phyloP scores from a whole-genome alignment of 2,888 invertebrate genomes.

The Drosophila greeni region DNA sequence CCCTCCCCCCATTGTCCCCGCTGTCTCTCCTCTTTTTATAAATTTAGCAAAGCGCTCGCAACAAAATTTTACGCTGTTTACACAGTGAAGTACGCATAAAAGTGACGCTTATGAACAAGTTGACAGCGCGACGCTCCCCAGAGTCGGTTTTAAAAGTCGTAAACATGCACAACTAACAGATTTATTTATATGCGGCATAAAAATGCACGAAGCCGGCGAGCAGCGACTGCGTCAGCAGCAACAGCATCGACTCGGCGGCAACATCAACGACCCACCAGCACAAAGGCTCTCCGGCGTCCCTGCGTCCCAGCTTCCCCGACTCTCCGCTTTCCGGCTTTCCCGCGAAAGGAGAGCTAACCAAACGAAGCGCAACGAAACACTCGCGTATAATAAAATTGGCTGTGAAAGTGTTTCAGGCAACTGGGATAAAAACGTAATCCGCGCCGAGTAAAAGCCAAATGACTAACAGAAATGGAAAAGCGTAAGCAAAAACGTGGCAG shows the following conservation, averaged over 20 bases:
- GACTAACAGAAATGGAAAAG: constrained; percentile 57
- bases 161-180: constrained; percentile 74
- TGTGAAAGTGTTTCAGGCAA: constrained; percentile 70
- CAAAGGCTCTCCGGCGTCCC: constrained; percentile 28
- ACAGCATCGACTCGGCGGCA: constrained; percentile 8
- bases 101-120: constrained; percentile 67
- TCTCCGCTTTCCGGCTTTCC: not conserved
- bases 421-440: constrained; percentile 70
- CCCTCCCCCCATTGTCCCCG: not conserved
- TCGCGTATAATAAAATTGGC: constrained; percentile 69
- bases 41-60: constrained; percentile 46
- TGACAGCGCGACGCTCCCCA: constrained; percentile 46
- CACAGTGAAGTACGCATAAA: constrained; percentile 72
- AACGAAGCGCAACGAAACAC: constrained; percentile 44
- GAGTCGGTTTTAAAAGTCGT: constrained; percentile 68
- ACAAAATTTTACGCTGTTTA: constrained; percentile 68
- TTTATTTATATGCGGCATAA: constrained; percentile 73
- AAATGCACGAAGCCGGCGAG: constrained; percentile 60
- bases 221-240: constrained; percentile 32
- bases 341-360: constrained; percentile 48
- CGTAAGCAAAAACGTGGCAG: constrained; percentile 27
- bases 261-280: constrained; percentile 21
- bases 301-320: not conserved
- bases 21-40: constrained; percentile 12
- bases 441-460: constrained; percentile 62